phyloP scores from a whole-genome alignment of 2,888 invertebrate species.

The Drosophila cracens region DNA sequence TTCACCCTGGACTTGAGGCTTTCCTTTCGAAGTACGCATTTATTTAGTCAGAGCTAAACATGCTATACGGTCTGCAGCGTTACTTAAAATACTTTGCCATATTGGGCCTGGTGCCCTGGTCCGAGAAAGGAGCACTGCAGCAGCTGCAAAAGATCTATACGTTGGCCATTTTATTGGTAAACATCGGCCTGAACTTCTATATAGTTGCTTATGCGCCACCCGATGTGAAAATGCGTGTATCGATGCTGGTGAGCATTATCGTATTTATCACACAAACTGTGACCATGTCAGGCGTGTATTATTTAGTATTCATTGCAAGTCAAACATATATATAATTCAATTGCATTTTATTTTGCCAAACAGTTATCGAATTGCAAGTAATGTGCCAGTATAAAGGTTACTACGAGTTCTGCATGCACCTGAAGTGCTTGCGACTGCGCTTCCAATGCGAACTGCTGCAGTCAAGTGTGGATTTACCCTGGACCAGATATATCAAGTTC shows the following conservation, averaged over 20 bases:
- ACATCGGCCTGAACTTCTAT: constrained; percentile 48
- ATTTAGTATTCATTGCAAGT: too few species aligned
- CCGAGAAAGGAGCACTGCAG: constrained; percentile 30
- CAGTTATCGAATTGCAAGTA: constrained; percentile 63
- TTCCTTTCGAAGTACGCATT: constrained; percentile 2
- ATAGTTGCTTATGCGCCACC: constrained; percentile 31
- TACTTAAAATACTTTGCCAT: constrained; percentile 69
- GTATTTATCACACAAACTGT: constrained; percentile 62
- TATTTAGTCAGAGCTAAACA: constrained; percentile 17
- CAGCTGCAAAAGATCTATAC: constrained; percentile 67
- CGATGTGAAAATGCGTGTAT: constrained; percentile 51
- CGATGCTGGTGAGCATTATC: constrained; percentile 64
- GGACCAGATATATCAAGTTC: constrained; percentile 42
- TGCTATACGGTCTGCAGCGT: constrained; percentile 65
- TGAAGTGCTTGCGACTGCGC: constrained; percentile 42
- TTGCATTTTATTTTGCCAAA: background rate
- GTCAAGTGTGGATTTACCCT: constrained; percentile 6
- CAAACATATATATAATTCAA: background rate
- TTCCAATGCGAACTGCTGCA: constrained; percentile 50
- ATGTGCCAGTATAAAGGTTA: constrained; percentile 58
- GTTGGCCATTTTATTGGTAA: constrained; percentile 41
- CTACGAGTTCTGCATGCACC: constrained; percentile 55
- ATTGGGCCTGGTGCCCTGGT: constrained; percentile 74
- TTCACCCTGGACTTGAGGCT: background rate
- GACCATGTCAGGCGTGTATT: constrained; percentile 44